Base-by-base conservation (phyloP, 2,888 invertebrate species). In the Dyspetes luteomarginatus region DNA sequence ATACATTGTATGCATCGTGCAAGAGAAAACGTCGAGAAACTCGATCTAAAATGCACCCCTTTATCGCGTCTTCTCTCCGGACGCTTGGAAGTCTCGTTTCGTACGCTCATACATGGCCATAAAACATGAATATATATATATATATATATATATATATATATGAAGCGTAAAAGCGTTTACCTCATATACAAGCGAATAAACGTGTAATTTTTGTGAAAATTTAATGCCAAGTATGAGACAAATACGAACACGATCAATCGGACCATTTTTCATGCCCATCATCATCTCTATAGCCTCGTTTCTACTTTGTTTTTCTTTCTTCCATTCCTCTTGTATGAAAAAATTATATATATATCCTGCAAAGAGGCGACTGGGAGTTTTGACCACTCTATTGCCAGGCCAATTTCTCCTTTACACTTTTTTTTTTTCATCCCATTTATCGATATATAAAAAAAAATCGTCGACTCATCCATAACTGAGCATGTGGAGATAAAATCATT, bases 1-100 rank as follows among this genome's bases (percentile, higher is more conserved):
- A 26, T 19, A 17, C 15, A 9, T 36, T 9, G 17, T 12, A 2
- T 4, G 12, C n/a, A n/a, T 0, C 28, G 41, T 9, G 41, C 0
- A 9, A 43, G 60, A 48, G 28, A 26, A 24, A 43, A 9, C 30
- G 28, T 52, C 7, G 28, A 50, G 52, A 73, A 71, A 48, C 68
- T 28, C 43, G 64, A 84, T 85, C 71, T 69, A 81, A 83, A 85
- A 86, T 85, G 83, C 85, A 86, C 85, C 85, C 85, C 76, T 82
- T 72, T 64, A 72, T 56, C 41, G 48, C 55, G 24, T 17, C 41
- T 58, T 43, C 28, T 75, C 62, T 36, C 28, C n/a, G 43, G 19
- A 41, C 45, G 19, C 43, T 19, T 30, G 45, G 19, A 45, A 60
- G 64, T 58, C 55, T 52, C 52, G 17, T 73, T 43, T 43, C 58